Percentiles rank a stretch among this genome's conserved stretches.
Evolutionary conservation across 2,113 vertebrate species (phyloP).

Genomic region (Loxodonta africana): DNA sequence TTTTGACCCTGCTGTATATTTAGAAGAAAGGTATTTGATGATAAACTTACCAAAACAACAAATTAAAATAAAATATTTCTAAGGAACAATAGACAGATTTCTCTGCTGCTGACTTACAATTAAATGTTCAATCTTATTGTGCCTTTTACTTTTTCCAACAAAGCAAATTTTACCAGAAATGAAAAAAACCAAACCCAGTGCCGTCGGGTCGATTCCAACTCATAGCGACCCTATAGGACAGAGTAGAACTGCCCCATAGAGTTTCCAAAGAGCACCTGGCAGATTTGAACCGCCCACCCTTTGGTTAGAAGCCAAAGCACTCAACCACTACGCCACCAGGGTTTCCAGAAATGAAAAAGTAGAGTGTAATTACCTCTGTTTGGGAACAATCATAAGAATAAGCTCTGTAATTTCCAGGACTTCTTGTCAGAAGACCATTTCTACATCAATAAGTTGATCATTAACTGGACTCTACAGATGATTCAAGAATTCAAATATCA

Average conservation of each 20-base stretch:
- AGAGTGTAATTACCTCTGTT: constrained; percentile 46
- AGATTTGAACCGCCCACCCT: too few relatives aligned
- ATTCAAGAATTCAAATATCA: constrained; percentile 9
- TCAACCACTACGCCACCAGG: too few relatives aligned
- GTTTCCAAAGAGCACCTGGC: too few relatives aligned
- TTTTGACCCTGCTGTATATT: background rate
- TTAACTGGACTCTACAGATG: constrained; percentile 30
- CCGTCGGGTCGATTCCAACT: too few relatives aligned
- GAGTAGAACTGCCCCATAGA: too few relatives aligned
- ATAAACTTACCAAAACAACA: constrained; percentile 25
- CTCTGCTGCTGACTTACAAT: constrained; percentile 32
- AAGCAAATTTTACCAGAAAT: constrained; percentile 61
- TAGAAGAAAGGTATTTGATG: constrained; percentile 20
- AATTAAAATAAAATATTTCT: constrained; percentile 49
- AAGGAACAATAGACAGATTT: background rate
- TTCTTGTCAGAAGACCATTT: background rate
- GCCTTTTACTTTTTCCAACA: constrained; percentile 46
- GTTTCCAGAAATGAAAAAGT: constrained; percentile 51
- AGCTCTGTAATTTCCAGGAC: constrained; percentile 1
- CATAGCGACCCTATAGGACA: too few relatives aligned
- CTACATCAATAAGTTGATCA: constrained; percentile 36
- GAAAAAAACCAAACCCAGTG: background rate
- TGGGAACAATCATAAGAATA: constrained; percentile 65
- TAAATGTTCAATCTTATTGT: constrained; percentile 11
- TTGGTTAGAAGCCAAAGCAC: too few relatives aligned